These are phyloP conservation scores for Cryptophagus acutangulus DNA, from an alignment of 2,888 invertebrate species.

Conservation along the genomic window DNA sequence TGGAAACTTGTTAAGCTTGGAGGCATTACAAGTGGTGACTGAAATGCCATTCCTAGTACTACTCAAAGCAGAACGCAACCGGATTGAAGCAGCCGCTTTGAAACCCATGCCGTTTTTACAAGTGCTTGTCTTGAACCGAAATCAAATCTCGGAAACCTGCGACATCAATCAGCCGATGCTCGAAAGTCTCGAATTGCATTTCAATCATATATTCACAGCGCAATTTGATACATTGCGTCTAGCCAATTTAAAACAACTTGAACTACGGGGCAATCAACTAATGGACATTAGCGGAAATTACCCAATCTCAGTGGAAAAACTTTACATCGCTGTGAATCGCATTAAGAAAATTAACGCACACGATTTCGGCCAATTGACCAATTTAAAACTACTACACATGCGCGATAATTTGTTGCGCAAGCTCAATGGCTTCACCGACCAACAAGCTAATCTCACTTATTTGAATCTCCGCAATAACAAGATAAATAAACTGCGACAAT, in stretches of 20 bases:
- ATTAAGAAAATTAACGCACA: constrained; percentile 36
- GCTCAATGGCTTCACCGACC: constrained; percentile 51
- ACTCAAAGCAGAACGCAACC: constrained; percentile 56
- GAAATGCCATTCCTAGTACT: constrained; percentile 54
- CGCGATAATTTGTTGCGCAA: constrained; percentile 60
- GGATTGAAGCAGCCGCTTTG: constrained; percentile 49
- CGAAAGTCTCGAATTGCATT: constrained; percentile 54
- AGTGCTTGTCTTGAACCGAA: constrained; percentile 55
- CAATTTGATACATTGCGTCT: constrained; percentile 38
- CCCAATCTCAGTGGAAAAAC: constrained; percentile 58
- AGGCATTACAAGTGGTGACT: constrained; percentile 50
- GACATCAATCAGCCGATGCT: constrained; percentile 55
- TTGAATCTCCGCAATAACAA: constrained; percentile 56
- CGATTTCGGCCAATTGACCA: constrained; percentile 55
- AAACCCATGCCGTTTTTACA: constrained; percentile 56
- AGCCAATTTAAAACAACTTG: constrained; percentile 50
- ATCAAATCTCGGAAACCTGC: constrained; percentile 50
- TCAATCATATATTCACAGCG: constrained; percentile 40
- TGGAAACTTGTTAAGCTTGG: constrained; percentile 50
- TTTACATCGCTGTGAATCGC: constrained; percentile 55
- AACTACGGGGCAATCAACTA: constrained; percentile 53
- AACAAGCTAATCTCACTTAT: constrained; percentile 50
- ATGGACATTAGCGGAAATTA: constrained; percentile 48
- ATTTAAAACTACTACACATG: constrained; percentile 66
- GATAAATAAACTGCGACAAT: constrained; percentile 51